Conservation (phyloP, 2,113 vertebrate genomes). For the Danionella cerebrum region DNA sequence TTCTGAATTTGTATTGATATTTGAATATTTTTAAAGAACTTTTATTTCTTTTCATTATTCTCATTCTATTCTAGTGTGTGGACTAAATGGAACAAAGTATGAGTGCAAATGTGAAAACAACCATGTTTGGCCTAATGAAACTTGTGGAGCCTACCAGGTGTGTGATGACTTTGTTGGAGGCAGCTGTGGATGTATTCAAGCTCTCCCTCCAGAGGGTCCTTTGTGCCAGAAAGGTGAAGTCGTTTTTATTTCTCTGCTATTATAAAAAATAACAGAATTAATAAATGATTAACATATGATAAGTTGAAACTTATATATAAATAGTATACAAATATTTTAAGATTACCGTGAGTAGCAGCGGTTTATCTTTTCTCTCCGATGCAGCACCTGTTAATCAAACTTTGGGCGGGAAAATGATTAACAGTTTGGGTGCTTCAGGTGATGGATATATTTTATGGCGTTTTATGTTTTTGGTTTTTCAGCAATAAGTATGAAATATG, state of each 20-base stretch:
- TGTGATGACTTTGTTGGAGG: conserved; percentile 35
- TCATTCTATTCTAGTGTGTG: conserved; percentile 33
- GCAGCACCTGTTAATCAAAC: too few relatives aligned
- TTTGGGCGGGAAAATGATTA: too few relatives aligned
- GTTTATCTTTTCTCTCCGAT: too few relatives aligned
- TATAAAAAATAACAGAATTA: too few relatives aligned
- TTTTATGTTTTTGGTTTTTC: too few relatives aligned
- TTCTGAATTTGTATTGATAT: too few relatives aligned
- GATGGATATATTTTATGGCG: too few relatives aligned
- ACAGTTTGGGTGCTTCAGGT: too few relatives aligned
- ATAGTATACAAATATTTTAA: too few relatives aligned
- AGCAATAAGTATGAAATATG: too few relatives aligned
- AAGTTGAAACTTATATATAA: background rate
- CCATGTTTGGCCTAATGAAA: conserved; percentile 38
- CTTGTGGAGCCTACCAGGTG: conserved; percentile 31
- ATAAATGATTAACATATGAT: background rate
- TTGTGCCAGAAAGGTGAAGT: background rate
- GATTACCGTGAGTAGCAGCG: too few relatives aligned
- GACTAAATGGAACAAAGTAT: background rate
- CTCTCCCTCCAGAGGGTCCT: conserved; percentile 8
- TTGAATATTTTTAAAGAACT: background rate
- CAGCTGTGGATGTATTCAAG: conserved; percentile 17
- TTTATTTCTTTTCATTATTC: background rate
- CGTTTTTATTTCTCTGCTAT: too few relatives aligned
- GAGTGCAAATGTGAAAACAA: conserved; percentile 41